A percentile compares a stretch with the other conserved stretches of the same genome.
Conservation (phyloP, 1,140 invertebrate species). For the Cyclargus thomasi region DNA sequence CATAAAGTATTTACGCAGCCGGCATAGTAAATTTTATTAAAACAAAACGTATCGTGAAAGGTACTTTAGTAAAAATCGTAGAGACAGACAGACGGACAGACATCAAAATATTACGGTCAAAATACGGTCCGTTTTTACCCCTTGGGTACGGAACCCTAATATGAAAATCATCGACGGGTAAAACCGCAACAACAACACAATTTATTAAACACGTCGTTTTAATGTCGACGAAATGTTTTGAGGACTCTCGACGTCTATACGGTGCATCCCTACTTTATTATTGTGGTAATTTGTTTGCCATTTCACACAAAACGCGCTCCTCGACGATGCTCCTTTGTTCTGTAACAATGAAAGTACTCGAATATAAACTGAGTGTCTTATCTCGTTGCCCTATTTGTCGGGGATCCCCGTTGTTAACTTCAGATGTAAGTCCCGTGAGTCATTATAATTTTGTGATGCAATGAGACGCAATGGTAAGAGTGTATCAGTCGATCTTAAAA, state of each 20-base stretch:
- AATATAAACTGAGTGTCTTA: constrained; percentile 38
- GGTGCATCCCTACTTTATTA: background rate
- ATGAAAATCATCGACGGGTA: background rate
- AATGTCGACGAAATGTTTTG: background rate
- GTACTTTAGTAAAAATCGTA: no score
- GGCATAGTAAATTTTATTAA: no score
- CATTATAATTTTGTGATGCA: constrained; percentile 4
- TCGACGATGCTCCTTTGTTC: constrained; percentile 36
- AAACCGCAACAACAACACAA: background rate
- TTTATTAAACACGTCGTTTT: background rate
- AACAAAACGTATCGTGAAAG: no score
- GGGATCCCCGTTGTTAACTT: constrained; percentile 32
- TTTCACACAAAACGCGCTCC: constrained; percentile 38
- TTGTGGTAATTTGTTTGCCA: constrained; percentile 34
- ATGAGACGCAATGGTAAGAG: background rate
- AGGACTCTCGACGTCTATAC: background rate
- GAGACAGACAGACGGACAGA: no score
- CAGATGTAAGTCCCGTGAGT: constrained; percentile 17
- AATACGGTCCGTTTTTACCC: no score
- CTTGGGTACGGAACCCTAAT: no score
- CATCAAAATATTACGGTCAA: no score
- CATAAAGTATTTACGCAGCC: no score
- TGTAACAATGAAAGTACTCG: constrained; percentile 38
- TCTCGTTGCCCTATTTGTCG: constrained; percentile 33
- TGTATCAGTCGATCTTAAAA: background rate